phyloP scores from a whole-genome alignment of 2,888 invertebrate genomes.

The Pandemis cinnamomeana region DNA sequence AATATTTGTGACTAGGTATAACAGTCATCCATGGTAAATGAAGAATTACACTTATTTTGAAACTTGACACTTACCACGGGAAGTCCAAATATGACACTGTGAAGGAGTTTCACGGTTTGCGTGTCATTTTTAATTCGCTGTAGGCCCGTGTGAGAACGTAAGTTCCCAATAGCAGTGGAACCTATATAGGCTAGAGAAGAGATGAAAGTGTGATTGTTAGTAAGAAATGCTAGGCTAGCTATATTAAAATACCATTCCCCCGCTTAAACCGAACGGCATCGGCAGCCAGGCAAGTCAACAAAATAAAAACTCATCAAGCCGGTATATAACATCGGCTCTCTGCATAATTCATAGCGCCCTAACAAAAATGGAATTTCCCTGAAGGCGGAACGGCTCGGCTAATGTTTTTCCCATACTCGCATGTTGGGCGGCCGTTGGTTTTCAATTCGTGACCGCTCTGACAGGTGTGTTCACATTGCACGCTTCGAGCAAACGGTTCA shows the following conservation, averaged over 20 bases:
- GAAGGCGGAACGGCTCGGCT: constrained; percentile 31
- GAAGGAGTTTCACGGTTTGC: no score
- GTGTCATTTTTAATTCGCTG: no score
- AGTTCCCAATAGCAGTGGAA: no score
- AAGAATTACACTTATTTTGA: no score
- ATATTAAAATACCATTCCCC: background rate
- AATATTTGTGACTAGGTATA: no score
- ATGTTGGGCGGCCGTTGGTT: constrained; percentile 68
- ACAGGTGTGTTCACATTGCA: constrained; percentile 70
- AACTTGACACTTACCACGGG: no score
- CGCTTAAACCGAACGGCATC: background rate
- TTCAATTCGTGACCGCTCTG: constrained; percentile 75
- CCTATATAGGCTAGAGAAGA: no score
- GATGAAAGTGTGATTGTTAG: no score
- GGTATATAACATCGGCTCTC: constrained; percentile 3
- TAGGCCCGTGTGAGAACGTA: no score
- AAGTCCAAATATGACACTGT: no score
- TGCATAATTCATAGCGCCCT: constrained; percentile 35
- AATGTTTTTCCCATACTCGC: constrained; percentile 57
- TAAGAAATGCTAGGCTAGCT: background rate
- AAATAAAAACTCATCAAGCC: constrained; percentile 33
- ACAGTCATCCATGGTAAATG: no score
- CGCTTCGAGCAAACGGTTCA: constrained; percentile 65
- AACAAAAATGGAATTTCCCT: constrained; percentile 36
- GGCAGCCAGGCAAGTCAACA: background rate